Conservation (phyloP, 2,888 invertebrate genomes). For the Osmoderma eremita region DNA sequence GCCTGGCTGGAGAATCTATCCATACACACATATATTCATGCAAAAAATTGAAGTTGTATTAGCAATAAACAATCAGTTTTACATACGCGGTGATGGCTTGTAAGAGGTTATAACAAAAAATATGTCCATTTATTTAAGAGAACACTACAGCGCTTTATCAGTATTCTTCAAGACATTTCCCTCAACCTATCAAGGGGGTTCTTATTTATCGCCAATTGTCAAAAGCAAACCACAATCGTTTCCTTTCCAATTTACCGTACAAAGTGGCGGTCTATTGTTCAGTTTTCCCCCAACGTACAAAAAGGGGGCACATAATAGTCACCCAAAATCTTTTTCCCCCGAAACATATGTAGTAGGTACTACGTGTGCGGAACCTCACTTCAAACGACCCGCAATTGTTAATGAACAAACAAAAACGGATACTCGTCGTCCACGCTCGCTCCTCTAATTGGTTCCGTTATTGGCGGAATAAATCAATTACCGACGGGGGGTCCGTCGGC, state of each 20-base stretch:
- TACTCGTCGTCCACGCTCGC: conserved; percentile 9
- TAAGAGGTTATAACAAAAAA: no score
- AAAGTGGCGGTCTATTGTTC: conserved; percentile 13
- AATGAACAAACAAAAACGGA: conserved; percentile 35
- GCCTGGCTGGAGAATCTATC: no score
- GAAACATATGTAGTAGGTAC: neutral
- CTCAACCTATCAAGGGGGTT: neutral
- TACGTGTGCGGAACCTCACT: conserved; percentile 24
- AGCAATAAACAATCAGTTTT: no score
- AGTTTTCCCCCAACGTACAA: neutral
- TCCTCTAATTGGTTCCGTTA: conserved; percentile 33
- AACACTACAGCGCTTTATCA: no score
- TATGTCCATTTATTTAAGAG: no score
- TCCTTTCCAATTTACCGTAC: conserved; percentile 14
- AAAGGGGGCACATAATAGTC: conserved; percentile 10
- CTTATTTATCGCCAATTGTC: conserved; percentile 6
- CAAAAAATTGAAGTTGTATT: no score
- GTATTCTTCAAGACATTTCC: no score
- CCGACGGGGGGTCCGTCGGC: conserved; percentile 12
- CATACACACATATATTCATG: no score
- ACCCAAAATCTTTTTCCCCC: conserved; percentile 21
- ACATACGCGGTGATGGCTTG: no score
- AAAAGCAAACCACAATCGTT: conserved; percentile 23
- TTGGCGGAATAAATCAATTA: conserved; percentile 37
- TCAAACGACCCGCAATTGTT: conserved; percentile 23